phyloP scores from a whole-genome alignment of 37 sponge, comb jelly and placozoan genomes.

The Lycopodina hypogea region DNA sequence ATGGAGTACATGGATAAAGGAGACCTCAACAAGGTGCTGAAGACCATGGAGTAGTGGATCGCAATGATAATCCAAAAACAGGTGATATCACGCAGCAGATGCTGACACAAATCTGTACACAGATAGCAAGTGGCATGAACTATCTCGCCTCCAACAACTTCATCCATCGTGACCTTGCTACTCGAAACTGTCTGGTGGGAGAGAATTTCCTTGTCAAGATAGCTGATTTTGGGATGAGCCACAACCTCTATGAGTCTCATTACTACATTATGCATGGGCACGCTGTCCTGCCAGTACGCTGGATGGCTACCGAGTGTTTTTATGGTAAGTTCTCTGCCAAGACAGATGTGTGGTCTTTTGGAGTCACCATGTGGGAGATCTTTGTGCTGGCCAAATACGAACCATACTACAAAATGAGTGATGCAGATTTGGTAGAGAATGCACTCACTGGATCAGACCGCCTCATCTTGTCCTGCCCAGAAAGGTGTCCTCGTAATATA shows the following conservation, averaged over 20 bases:
- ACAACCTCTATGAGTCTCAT: conserved; percentile 59
- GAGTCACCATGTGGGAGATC: conserved; percentile 77
- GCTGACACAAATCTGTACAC: conserved; percentile 50
- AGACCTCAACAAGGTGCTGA: conserved; percentile 62
- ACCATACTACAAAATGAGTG: conserved; percentile 52
- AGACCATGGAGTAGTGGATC: conserved; percentile 4
- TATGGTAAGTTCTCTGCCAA: conserved; percentile 71
- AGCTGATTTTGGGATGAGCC: conserved; percentile 75
- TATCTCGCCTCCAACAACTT: conserved; percentile 67
- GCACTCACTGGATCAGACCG: conserved; percentile 17
- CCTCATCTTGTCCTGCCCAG: conserved; percentile 22
- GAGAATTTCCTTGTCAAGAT: conserved; percentile 48
- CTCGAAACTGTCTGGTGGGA: conserved; percentile 81
- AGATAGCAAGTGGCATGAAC: conserved; percentile 74
- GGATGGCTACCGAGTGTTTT: conserved; percentile 82
- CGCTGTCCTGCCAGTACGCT: conserved; percentile 54
- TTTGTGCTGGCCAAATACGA: conserved; percentile 44
- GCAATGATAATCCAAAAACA: neutral
- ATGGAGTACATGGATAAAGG: conserved; percentile 78
- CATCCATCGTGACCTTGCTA: conserved; percentile 67
- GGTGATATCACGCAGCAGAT: conserved; percentile 11
- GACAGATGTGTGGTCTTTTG: conserved; percentile 76
- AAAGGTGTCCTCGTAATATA: conserved; percentile 34
- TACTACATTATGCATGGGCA: conserved; percentile 55
- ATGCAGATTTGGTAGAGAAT: conserved; percentile 59